These are phyloP conservation scores for Selene dorsalis DNA, from an alignment of 2,797 vertebrate genomes.

Conservation along the genomic window DNA sequence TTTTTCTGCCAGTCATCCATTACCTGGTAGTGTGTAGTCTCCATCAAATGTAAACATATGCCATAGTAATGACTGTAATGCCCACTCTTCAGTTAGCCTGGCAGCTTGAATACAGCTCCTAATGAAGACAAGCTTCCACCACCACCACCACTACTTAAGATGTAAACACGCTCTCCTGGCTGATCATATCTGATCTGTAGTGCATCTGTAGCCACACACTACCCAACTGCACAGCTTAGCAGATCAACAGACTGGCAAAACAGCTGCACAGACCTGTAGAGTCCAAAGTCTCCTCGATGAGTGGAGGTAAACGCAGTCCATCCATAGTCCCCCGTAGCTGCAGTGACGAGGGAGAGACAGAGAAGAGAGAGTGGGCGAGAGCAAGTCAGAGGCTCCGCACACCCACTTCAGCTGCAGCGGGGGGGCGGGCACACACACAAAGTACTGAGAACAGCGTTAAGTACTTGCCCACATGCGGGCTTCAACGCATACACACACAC, in stretches of 20 bases:
- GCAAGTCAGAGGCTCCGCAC: constrained; percentile 80
- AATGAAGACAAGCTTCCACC: constrained; percentile 52
- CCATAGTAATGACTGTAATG: constrained; percentile 55
- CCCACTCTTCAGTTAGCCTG: constrained; percentile 47
- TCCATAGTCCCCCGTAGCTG: constrained; percentile 80
- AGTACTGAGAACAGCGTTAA: constrained; percentile 57
- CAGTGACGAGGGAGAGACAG: constrained; percentile 60
- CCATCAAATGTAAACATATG: constrained; percentile 69
- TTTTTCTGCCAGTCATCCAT: constrained; percentile 49
- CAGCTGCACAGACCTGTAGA: constrained; percentile 81
- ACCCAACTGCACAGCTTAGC: constrained; percentile 23
- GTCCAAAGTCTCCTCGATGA: constrained; percentile 84
- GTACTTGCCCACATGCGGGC: constrained; percentile 24
- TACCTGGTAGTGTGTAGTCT: constrained; percentile 71
- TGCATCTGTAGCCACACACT: too few relatives aligned
- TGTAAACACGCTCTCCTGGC: constrained; percentile 46
- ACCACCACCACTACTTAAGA: constrained; percentile 43
- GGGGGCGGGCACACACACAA: constrained; percentile 37
- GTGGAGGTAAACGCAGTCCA: constrained; percentile 84
- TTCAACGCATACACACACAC: constrained; percentile 4
- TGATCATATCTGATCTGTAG: constrained; percentile 48
- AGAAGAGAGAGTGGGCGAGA: constrained; percentile 72
- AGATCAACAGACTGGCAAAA: constrained; percentile 22
- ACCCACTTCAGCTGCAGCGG: constrained; percentile 77
- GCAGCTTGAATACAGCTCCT: constrained; percentile 48